Conservation (phyloP, 2,888 invertebrate genomes). For the Amorpha juglandis region DNA sequence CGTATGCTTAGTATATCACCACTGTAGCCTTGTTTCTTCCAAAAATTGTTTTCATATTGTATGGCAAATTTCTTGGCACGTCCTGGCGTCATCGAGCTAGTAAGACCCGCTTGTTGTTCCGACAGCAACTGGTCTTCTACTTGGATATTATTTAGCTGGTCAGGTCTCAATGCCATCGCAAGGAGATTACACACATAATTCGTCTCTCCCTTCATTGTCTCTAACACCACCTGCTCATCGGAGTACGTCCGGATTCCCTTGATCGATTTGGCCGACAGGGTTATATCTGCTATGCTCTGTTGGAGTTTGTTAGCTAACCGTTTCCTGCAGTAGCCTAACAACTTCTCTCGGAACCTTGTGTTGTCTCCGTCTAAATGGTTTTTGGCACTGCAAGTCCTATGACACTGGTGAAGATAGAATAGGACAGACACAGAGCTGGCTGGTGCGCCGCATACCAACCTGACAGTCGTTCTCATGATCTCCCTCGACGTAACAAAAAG, state of each 20-base stretch:
- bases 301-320: conserved; percentile 60
- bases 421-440: conserved; percentile 68
- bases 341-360: conserved; percentile 67
- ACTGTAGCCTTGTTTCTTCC: conserved; percentile 68
- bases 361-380: conserved; percentile 71
- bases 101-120: conserved; percentile 46
- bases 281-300: conserved; percentile 68
- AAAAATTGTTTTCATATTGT: conserved; percentile 70
- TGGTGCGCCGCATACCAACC: conserved; percentile 68
- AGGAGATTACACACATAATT: conserved; percentile 71
- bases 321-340: conserved; percentile 68
- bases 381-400: conserved; percentile 61
- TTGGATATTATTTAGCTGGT: conserved; percentile 63
- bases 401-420: conserved; percentile 76
- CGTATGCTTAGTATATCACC: conserved; percentile 75
- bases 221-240: conserved; percentile 66
- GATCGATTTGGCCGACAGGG: conserved; percentile 57
- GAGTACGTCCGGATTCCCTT: conserved; percentile 65
- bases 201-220: conserved; percentile 68
- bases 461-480: conserved; percentile 70
- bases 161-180: conserved; percentile 74
- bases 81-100: conserved; percentile 56
- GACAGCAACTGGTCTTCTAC: conserved; percentile 64
- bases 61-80: conserved; percentile 63
- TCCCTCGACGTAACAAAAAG: conserved; percentile 66